Base-by-base conservation (phyloP, 2,888 invertebrate genomes). In the Sicus ferrugineus region DNA sequence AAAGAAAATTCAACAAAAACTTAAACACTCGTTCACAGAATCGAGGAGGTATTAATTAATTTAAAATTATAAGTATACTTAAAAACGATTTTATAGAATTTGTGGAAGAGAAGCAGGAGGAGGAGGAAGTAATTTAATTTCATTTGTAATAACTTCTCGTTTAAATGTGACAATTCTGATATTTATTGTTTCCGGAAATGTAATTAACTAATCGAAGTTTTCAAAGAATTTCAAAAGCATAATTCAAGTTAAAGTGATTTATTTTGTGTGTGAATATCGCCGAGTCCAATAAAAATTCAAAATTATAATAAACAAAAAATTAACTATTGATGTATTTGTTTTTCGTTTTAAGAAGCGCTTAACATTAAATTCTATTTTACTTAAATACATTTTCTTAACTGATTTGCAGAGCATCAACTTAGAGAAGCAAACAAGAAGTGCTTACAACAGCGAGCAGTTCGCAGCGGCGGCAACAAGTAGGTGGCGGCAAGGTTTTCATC, bases 1-100 rank as follows among this genome's bases (percentile, higher is more conserved):
- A 67, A 67, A 67, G 67, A 67, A 67, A 59, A 59, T 48, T 30
- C n/a, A 58, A 23, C 65, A 58, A 59, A 58, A 48, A n/a, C 28
- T 59, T 59, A 65, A 52, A 28, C 3, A 19, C 31, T 67, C 67
- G 59, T 58, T 67, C 59, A 67, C 67, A 59, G 67, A 59, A 59
- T 67, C 67, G 48, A 58, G 46, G 48, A 59, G 59, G 21, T 23
- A 58, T 42, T 67, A 48, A 67, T 58, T 67, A 67, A n/a, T 42
- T 42, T 42, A 42, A 16, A 9, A n/a, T 42, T 42, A n/a, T n/a
- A n/a, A n/a, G n/a, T n/a, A n/a, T 42, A 42, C 5, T 42, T 42
- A 65, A 65, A 54, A 65, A 65, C 54, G 54, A 34, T 64, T 63
- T 65, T 54, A 26, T 31, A 19, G 23, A 23, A 54, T 54, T 54